Percentiles rank a stretch among this genome's conserved stretches.
Conservation (phyloP, 2,797 vertebrate species). For the Toxotes lorentzi region DNA sequence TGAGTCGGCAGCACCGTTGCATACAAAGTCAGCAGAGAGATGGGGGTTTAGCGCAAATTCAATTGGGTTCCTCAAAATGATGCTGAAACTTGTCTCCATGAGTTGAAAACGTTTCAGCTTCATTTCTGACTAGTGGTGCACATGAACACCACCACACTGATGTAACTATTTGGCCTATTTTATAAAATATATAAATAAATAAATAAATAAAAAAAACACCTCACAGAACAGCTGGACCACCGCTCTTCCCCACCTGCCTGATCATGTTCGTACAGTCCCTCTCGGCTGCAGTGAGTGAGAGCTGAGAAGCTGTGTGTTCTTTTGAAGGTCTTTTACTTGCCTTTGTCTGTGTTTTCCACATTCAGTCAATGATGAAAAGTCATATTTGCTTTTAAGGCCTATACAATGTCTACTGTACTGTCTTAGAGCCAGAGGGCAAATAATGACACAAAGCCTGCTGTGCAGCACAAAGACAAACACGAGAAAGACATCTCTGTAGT, state of each 20-base stretch:
- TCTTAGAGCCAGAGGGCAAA: constrained; percentile 24
- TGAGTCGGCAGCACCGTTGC: not conserved
- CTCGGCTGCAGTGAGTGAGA: not conserved
- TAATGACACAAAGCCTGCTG: constrained; percentile 26
- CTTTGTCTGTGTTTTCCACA: constrained; percentile 12
- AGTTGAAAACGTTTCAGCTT: not conserved
- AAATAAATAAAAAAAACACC: no score
- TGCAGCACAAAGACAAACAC: constrained; percentile 36
- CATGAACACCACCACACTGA: no score
- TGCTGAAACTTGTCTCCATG: not conserved
- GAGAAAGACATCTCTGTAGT: constrained; percentile 21
- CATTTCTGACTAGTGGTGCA: no score
- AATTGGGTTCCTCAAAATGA: not conserved
- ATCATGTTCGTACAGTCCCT: not conserved
- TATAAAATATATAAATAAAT: no score
- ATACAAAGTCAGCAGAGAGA: not conserved
- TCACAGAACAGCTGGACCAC: no score
- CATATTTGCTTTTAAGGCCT: constrained; percentile 37
- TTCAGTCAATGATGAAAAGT: constrained; percentile 33
- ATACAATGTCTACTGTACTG: constrained; percentile 9
- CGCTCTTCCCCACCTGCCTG: not conserved
- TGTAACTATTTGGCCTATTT: no score
- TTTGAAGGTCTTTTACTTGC: constrained; percentile 7
- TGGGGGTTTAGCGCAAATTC: not conserved
- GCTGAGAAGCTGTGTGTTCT: constrained; percentile 4